Base-by-base conservation (phyloP, 2,113 vertebrate species). In the Climacteris rufus region DNA sequence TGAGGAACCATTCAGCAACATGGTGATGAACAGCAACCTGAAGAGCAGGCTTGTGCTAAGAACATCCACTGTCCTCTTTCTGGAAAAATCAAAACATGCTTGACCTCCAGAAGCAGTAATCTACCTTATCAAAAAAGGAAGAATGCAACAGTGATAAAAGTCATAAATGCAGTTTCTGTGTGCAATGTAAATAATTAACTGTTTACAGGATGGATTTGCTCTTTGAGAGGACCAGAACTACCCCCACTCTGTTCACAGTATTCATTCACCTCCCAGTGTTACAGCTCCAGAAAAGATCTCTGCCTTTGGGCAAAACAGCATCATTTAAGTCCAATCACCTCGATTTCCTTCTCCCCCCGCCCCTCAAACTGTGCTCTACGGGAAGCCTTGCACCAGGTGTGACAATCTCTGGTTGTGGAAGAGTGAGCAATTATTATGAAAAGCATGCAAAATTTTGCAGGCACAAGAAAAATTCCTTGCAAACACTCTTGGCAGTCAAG, bases 11-110 rank as follows among this genome's bases (percentile, higher is more conserved):
- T 65, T 70, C 65, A 74, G 40, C 57, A 79, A 75, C 28, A 19
- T 1, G 14, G n/a, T 70, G 65, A 82, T 2, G 4, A 84, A 84
- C 13, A 65, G 69, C 44, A 89, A 71, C 60, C 74, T 57, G 52
- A 28, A 94, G 91, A 95, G 74, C 45, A 80, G 31, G 27, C 69
- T 78, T 35, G n/a, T 50, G 42, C 75, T 88, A 94, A 94, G 86
- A 92, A 76, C 60, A 93, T 4, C 25, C 44, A 83, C 16, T 4
- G 2, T 42, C 89, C 56, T 64, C 42, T 86, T 89, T 66, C 81
- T 65, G 35, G 35, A 65, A 87, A 84, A 84, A 28, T 39, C 39
- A 59, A 81, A 70, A 63, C 74, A 74, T 0, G 0, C 35, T 70
- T 30, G 79, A 17, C 16, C 53, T 66, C 65, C 68, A 83, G 35